Base-by-base conservation (phyloP, 1,140 invertebrate species). In the Tachypleus tridentatus region DNA sequence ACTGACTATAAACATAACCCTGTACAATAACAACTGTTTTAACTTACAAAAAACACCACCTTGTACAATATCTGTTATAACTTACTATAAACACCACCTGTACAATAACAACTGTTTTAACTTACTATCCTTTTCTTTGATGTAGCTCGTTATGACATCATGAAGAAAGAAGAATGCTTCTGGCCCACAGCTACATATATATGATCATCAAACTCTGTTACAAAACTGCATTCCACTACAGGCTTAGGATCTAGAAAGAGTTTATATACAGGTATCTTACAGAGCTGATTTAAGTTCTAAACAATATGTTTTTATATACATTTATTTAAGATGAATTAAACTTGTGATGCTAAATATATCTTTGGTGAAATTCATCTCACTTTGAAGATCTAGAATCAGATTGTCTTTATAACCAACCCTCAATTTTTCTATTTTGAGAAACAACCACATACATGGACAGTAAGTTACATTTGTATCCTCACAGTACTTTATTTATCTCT, bases 111-210 rank as follows among this genome's bases (percentile, higher is more conserved):
- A 47, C 49, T 11, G 49, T 11, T 57, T 10, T 10, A 5, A 69
- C 62, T 90, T 83, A 80, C 84, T 81, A 72, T 93, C 89, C 75
- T 91, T 93, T 76, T 93, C 91, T 75, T 89, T 93, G 10, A 97
- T 85, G 74, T 98, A 98, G 0, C 92, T 93, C 0, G 88, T 93
- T 61, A 98, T 95, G 49, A 98, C 82, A 78, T 98, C 94, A 76
- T 98, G 95, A 56, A 98, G 80, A 76, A 97, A 98, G 77, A 97
- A 92, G 78, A 98, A 97, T 10, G 92, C 91, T 77, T 98, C 95
- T 0, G 94, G 81, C 97, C 93, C 66, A 97, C 93, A 3, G 95
- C 95, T 63, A 98, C 93, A 77, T 93, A 96, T 71, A 97, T 98
- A 75, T 97, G 95, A 77, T 97, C 93, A 76, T 97, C 93, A 79